Base-by-base conservation (phyloP, 2,113 vertebrate species). In the Eleginops maclovinus region DNA sequence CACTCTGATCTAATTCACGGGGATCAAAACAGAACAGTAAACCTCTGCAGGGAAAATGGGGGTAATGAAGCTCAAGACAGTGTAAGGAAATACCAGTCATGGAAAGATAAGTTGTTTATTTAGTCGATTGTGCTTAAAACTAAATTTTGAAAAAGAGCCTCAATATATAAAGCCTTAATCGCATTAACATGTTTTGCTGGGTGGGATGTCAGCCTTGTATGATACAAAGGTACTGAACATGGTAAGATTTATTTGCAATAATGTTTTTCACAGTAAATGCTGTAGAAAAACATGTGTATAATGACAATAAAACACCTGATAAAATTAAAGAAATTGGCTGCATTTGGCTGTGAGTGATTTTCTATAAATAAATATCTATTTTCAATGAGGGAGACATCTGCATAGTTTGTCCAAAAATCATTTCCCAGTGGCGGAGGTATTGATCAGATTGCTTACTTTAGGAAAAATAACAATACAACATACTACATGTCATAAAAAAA, bases 1-100 rank as follows among this genome's bases (percentile, higher is more conserved):
- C 86, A 88, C 89, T 87, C 83, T 28, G 77, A 72, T 36, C 5
- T 2, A 8, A 21, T 72, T 75, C 81, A 53, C 49, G 49, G 47
- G 60, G 54, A 64, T 61, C 64, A 60, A 66, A 81, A 54, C 44
- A 31, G 15, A 43, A 40, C 15, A 10, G 43, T 24, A 36, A 12
- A 22, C 9, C 22, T 1, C 40, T 71, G 46, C 22, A 11, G 55
- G 17, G 6, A 13, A 28, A 22, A n/a, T 22, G 9, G 55, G 17
- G 6, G 13, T 22, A 22, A n/a, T 58, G 8, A 16, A 58, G 19
- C 17, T 10, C 17, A 22, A 54, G 12, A 22, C n/a, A 26, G 53
- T 55, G 8, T 28, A 6, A 10, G 16, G 14, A 62, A 55, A 22
- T 9, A 49, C 22, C 26, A 17, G 2, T 31, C 16, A 15, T 44